Conservation (phyloP, 2,797 vertebrate genomes). For the Urosaurus nigricauda region DNA sequence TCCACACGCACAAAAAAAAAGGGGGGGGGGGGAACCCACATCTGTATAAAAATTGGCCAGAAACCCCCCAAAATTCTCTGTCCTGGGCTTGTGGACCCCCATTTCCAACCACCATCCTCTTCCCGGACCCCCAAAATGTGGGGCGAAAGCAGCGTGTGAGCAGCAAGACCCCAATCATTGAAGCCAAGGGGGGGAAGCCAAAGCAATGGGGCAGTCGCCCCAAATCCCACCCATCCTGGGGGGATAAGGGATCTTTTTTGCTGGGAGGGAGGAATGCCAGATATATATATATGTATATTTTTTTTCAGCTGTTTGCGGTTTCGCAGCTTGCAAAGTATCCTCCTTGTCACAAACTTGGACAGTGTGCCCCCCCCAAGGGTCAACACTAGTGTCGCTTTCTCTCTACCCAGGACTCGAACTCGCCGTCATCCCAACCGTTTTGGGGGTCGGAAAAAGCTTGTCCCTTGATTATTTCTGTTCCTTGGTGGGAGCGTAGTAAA, state of each 20-base stretch:
- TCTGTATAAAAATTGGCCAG: conserved; percentile 38
- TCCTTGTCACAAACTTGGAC: no score
- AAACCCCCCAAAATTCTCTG: no score
- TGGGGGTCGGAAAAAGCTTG: no score
- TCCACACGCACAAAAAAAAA: conserved; percentile 10
- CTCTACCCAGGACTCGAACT: no score
- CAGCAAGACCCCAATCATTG: rapidly evolving
- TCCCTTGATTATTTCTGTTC: conserved; percentile 80
- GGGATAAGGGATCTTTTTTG: not conserved
- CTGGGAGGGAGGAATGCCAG: not conserved
- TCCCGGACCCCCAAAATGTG: not conserved
- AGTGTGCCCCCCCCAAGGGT: no score
- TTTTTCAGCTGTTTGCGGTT: not conserved
- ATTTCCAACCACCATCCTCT: rapidly evolving
- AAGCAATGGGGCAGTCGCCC: not conserved
- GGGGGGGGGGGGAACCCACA: not conserved
- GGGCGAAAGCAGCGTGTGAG: not conserved
- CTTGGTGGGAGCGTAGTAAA: conserved; percentile 92
- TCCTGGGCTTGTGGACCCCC: rapidly evolving
- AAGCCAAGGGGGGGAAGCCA: not conserved
- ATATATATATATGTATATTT: no score
- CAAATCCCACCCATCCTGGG: not conserved
- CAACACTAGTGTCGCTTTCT: not conserved
- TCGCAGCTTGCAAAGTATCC: no score
- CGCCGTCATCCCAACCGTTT: no score